Base-by-base conservation (phyloP, 2,113 vertebrate species). In the Esox niger region DNA sequence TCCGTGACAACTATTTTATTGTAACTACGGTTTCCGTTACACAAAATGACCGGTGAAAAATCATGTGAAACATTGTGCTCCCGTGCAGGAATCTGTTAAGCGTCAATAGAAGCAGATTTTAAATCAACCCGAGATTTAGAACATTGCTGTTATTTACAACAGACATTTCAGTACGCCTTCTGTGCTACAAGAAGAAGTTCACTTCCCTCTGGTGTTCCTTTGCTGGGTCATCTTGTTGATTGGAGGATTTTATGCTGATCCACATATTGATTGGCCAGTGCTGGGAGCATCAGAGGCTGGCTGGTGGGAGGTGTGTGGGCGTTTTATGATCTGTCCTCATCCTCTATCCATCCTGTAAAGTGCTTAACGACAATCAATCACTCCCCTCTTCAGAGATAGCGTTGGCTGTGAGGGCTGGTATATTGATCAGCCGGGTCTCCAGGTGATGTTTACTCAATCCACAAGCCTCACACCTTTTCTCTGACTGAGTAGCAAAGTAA, bases 321-420 rank as follows among this genome's bases (percentile, higher is more conserved):
- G 77, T 85, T 88, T 87, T 87, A 87, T 88, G 85, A 87, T 84
- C 80, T 74, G 63, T 86, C 81, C 85, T 86, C 82, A 85, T 86
- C 84, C 87, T 86, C 75, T 84, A 79, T 80, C 87, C 79, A 86
- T 87, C 87, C 83, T 84, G 82, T 86, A 86, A 88, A 87, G 87
- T 87, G 82, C 87, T 85, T 85, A 86, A 86, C 81, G 59, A 86
- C 82, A 82, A 89, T 89, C 88, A 88, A 87, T 89, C 86, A 83
- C 84, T 83, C 82, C 74, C 71, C 79, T 87, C 79, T 76, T 84
- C 69, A 78, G 77, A 86, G 88, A 88, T 83, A 82, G 69, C 81
- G 76, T 75, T 68, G 64, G 73, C 81, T 81, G 79, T 70, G 81
- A 85, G 86, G 81, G 81, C 38, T 76, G 73, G 30, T 87, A 87